Percentiles rank a stretch among this genome's conserved stretches.
phyloP scores from a whole-genome alignment of 2,888 invertebrate genomes.

The Oeneis ivallda region DNA sequence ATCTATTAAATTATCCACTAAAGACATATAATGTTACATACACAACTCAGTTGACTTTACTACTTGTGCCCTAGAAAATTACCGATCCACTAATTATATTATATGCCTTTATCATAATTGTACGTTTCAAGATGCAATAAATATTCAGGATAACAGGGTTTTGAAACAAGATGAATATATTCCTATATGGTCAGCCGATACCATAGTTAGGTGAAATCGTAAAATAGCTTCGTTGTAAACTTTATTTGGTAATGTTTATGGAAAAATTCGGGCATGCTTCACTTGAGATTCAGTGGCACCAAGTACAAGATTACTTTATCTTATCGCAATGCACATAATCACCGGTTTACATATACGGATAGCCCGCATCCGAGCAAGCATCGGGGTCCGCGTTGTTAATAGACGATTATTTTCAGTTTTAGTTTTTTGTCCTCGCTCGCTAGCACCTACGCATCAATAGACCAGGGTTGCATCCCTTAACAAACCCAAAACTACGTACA shows the following conservation, averaged over 20 bases:
- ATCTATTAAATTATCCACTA: no score
- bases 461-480: constrained; percentile 53
- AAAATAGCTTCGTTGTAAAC: background rate
- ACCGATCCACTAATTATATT: no score
- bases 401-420: constrained; percentile 64
- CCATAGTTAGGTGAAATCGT: no score
- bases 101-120: no score
- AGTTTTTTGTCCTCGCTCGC: constrained; percentile 68
- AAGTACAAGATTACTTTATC: constrained; percentile 44
- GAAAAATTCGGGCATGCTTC: constrained; percentile 30
- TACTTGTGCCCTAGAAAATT: no score
- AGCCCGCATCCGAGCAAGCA: constrained; percentile 55
- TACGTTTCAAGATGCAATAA: no score
- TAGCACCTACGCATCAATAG: constrained; percentile 61
- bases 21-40: no score
- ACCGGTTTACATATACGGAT: constrained; percentile 64
- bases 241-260: background rate
- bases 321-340: constrained; percentile 55
- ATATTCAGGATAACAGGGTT: no score
- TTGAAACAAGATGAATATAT: no score
- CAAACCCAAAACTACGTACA: no score
- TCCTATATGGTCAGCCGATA: no score
- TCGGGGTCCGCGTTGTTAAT: constrained; percentile 55
- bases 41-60: no score
- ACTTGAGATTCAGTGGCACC: constrained; percentile 30